phyloP scores from a whole-genome alignment of 2,888 invertebrate genomes.

The Loripinus fragilis region DNA sequence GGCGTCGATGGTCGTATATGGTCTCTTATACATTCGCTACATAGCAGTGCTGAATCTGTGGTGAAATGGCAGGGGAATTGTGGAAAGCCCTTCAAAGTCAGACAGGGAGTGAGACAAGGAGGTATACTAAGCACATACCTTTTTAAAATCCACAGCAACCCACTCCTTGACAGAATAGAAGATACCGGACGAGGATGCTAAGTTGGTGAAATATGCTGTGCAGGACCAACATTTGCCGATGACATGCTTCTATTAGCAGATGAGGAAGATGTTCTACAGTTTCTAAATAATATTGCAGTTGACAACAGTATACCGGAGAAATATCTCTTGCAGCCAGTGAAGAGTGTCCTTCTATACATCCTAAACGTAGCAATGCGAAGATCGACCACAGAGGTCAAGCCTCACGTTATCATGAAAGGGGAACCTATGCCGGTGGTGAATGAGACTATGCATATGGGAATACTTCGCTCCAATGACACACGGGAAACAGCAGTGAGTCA shows the following conservation, averaged over 20 bases:
- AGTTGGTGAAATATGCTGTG: neutral
- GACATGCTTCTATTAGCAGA: neutral
- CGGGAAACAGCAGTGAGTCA: too few species aligned
- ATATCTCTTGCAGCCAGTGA: neutral
- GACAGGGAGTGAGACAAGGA: slow-evolving; percentile 22
- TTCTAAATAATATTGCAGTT: neutral
- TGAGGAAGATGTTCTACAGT: neutral
- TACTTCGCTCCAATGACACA: too few species aligned
- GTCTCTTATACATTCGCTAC: slow-evolving; percentile 15
- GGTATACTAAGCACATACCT: slow-evolving; percentile 28
- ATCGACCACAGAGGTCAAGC: too few species aligned
- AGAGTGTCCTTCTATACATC: neutral
- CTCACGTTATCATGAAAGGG: too few species aligned
- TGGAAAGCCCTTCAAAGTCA: neutral
- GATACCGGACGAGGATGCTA: neutral
- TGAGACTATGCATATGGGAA: too few species aligned
- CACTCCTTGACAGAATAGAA: slow-evolving; percentile 14
- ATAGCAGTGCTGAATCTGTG: neutral
- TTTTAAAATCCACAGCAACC: slow-evolving; percentile 20
- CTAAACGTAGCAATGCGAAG: too few species aligned
- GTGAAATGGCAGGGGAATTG: slow-evolving; percentile 21
- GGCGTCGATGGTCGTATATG: slow-evolving; percentile 21
- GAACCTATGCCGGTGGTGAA: too few species aligned
- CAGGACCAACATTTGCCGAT: neutral
- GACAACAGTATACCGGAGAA: neutral